Base-by-base conservation (phyloP, 2,888 invertebrate genomes). In the Calliphora vomitoria region DNA sequence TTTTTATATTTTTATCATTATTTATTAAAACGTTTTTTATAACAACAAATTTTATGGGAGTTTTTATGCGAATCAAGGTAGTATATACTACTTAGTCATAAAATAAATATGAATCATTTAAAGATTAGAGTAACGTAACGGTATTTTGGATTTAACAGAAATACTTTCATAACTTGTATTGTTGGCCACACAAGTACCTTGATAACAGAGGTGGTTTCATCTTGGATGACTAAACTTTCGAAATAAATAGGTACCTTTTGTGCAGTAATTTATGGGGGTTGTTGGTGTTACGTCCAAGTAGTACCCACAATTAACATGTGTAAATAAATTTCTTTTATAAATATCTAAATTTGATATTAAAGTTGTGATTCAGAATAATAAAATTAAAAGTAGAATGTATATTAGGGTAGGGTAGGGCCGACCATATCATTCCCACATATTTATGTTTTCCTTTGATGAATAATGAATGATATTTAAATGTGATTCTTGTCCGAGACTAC, bases 101-200 rank as follows among this genome's bases (percentile, higher is more conserved):
- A 35, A n/a, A 50, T 31, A 69, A 53, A 31, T n/a, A 35, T 80
- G 80, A 80, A 38, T 71, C 80, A 80, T 35, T 18, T 15, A 58
- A 71, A 47, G 69, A 50, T 47, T 60, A 58, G 10, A 80, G 8
- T 69, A 60, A 6, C 20, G 8, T 69, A 60, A 3, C 20, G 3
- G 11, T 5, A 18, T 47, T 44, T 47, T 15, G 38, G 1, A 53
- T 50, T 18, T 60, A 15, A 71, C 11, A 10, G 0, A 44, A 58
- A 58, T 50, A 44, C 0, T 20, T 25, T 8, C 13, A 8, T 18
- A 11, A 53, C 6, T 55, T 18, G 55, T 20, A 38, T 76, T 76
- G 18, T 15, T 47, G 25, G 25, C 47, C 11, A 47, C 31, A 47
- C 5, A 74, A 41, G 35, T 35, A 44, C 31, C 44, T 31, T 38